Percentiles rank a stretch among this genome's conserved stretches.
phyloP scores from a whole-genome alignment of 2,113 vertebrate genomes.

The Mormyrus lacerda region DNA sequence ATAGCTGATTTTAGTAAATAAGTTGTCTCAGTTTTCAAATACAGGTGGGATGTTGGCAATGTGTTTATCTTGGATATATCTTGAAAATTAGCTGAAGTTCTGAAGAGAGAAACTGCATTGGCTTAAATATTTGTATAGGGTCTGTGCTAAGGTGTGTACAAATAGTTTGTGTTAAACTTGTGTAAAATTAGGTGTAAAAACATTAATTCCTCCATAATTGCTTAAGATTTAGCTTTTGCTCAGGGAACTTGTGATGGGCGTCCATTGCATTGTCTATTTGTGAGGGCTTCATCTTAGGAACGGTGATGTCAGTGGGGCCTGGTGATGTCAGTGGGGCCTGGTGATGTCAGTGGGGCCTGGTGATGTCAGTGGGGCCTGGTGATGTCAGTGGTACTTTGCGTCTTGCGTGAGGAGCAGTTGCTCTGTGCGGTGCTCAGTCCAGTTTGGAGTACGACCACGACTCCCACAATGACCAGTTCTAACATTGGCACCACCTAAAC shows the following conservation, averaged over 20 bases:
- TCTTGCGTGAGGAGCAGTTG: not conserved
- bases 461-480: not conserved
- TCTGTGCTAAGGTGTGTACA: not conserved
- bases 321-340: too few relatives aligned
- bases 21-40: conserved; percentile 49
- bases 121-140: not conserved
- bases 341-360: too few relatives aligned
- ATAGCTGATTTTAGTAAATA: not conserved
- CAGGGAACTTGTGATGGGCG: not conserved
- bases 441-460: not conserved
- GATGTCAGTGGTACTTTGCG: not conserved
- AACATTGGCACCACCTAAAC: not conserved
- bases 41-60: not conserved
- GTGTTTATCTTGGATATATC: not conserved
- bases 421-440: not conserved
- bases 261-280: not conserved
- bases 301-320: not conserved
- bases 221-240: not conserved
- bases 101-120: not conserved
- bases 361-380: too few relatives aligned
- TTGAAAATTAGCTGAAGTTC: not conserved
- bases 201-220: not conserved
- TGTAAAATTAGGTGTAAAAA: not conserved
- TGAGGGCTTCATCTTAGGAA: not conserved
- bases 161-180: not conserved